Percentiles rank a stretch among this genome's conserved stretches.
phyloP scores from a whole-genome alignment of 2,797 vertebrate species.

The Cossypha caffra region DNA sequence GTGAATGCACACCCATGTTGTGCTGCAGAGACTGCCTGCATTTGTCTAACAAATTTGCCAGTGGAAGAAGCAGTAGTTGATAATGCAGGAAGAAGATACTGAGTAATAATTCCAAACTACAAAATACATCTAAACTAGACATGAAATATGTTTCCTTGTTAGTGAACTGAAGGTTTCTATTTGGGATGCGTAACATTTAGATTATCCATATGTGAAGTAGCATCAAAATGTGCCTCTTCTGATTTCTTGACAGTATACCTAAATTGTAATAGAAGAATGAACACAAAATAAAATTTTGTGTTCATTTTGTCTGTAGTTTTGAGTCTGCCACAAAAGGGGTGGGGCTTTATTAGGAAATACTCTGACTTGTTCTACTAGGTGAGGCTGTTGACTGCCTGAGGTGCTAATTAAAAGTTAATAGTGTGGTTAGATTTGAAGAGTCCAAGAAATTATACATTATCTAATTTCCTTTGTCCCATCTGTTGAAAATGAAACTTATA shows the following conservation, averaged over 20 bases:
- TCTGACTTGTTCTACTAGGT: neutral
- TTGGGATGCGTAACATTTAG: neutral
- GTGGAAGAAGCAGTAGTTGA: neutral
- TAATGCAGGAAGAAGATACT: neutral
- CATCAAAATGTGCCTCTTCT: neutral
- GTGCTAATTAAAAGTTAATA: neutral
- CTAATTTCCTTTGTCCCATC: neutral
- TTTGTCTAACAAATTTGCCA: neutral
- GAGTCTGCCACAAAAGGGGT: neutral
- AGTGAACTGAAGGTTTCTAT: neutral
- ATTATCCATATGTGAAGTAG: neutral
- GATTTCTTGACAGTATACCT: neutral
- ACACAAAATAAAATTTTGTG: neutral
- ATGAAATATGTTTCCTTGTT: neutral
- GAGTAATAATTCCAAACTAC: neutral
- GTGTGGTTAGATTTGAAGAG: neutral
- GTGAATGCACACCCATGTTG: fast-evolving
- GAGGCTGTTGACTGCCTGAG: neutral
- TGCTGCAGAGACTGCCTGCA: neutral
- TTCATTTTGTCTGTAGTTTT: neutral
- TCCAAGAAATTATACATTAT: neutral
- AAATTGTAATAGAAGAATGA: neutral
- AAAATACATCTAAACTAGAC: neutral
- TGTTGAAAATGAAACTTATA: neutral
- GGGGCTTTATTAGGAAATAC: neutral